Base-by-base conservation (phyloP, 2,797 vertebrate species). In the Takifugu rubripes region DNA sequence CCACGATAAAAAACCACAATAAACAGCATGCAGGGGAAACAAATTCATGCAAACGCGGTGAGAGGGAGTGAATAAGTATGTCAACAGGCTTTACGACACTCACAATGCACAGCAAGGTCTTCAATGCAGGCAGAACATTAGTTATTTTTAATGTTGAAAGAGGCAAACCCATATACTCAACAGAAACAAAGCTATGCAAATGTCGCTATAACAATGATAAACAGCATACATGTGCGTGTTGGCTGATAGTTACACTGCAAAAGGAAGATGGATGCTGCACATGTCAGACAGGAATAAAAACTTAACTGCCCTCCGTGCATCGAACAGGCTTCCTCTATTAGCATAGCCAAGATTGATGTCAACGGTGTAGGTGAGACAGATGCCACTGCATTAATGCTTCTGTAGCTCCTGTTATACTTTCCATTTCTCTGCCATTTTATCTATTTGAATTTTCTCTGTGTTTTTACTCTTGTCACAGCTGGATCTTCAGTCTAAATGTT, bases 141-240 rank as follows among this genome's bases (percentile, higher is more conserved):
- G 24, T 80, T 80, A 84, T 81, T 79, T 64, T 72, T 78, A 82
- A 84, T 59, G 64, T 61, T 74, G 64, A 68, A 65, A 61, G 36
- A 40, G 10, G 31, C 57, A 64, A 75, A 58, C 68, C 50, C 53
- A 42, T 57, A 67, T 67, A 69, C 68, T 8, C 59, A 50, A 11
- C 12, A 45, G 72, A 69, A 68, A 65, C 49, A 70, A 61, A 70
- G 58, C 56, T 54, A 40, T 2, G 45, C 33, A 33, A 56, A 54
- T 25, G 25, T 12, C 33, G 45, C 49, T 42, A 21, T 31, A 54
- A 54, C 27, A 56, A 52, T 4, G 24, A n/a, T 49, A 49, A 53
- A 51, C 0, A 4, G 8, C 26, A 36, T 46, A 36, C 14, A 27
- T 46, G 47, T 31, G 40, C 51, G 58, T 43, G 54, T 50, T 48